phyloP scores from a whole-genome alignment of 2,797 vertebrate species.

The Arremon brunneinucha region DNA sequence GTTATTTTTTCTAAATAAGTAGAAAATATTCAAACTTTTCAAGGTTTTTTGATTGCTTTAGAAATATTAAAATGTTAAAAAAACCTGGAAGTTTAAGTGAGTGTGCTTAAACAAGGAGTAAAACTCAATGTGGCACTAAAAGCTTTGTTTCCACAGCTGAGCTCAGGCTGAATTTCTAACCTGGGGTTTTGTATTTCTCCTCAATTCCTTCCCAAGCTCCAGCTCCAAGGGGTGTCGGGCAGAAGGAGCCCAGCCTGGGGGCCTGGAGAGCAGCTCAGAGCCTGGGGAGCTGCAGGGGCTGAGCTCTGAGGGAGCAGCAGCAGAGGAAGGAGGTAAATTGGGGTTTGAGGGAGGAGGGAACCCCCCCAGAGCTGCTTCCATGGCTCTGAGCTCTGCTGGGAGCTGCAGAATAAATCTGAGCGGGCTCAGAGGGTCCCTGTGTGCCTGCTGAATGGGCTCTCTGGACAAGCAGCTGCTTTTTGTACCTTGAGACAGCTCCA shows the following conservation, averaged over 20 bases:
- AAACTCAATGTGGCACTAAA: not conserved
- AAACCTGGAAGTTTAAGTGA: not conserved
- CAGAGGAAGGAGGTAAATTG: constrained; percentile 86
- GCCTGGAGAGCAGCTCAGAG: constrained; percentile 76
- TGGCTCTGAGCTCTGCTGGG: not conserved
- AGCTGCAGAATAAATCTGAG: not conserved
- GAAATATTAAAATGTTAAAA: not conserved
- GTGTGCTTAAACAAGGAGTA: not conserved
- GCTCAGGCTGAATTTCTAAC: not conserved
- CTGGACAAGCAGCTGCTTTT: not conserved
- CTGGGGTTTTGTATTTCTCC: not conserved
- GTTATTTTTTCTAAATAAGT: not conserved
- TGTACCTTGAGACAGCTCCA: not conserved
- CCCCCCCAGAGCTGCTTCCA: rapidly evolving
- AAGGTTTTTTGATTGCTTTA: not conserved
- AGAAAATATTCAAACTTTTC: not conserved
- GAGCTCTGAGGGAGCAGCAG: constrained; percentile 74
- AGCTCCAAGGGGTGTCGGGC: constrained; percentile 66
- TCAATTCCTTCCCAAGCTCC: constrained; percentile 22
- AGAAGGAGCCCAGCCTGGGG: constrained; percentile 74
- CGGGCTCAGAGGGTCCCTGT: not conserved
- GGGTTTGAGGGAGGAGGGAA: rapidly evolving
- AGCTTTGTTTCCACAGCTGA: not conserved
- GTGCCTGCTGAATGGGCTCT: not conserved
- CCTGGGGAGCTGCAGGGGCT: constrained; percentile 63